Percentiles rank a stretch among this genome's conserved stretches.
These are phyloP conservation scores for Nephotettix cincticeps DNA, from an alignment of 1,140 invertebrate genomes.

Conservation along the genomic window DNA sequence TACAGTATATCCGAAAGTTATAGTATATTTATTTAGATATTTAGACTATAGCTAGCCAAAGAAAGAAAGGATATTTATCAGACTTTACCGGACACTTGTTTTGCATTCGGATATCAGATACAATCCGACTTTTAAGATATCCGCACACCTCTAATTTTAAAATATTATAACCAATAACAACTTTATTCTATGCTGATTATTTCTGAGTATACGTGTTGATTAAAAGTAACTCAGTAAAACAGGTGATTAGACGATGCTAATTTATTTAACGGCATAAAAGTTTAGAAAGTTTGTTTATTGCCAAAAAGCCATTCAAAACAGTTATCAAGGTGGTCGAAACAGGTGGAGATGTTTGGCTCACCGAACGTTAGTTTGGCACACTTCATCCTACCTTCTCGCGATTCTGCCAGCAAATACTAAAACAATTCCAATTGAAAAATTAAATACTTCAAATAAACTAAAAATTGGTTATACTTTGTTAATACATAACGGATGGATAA, in stretches of 20 bases:
- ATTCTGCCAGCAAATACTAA: neutral
- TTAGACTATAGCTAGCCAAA: too few relatives aligned
- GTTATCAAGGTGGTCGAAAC: neutral
- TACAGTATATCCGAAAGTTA: too few relatives aligned
- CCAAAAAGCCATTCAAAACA: neutral
- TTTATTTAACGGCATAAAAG: neutral
- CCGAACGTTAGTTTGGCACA: neutral
- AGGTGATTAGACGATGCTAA: neutral
- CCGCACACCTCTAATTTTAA: too few relatives aligned
- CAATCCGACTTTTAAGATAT: too few relatives aligned
- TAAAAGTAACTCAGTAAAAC: neutral
- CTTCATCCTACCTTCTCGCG: neutral
- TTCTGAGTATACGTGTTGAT: neutral
- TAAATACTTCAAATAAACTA: neutral
- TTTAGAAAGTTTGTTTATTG: neutral
- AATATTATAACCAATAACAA: neutral
- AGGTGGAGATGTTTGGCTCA: neutral
- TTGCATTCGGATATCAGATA: too few relatives aligned
- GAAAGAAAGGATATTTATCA: too few relatives aligned
- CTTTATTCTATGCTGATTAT: neutral
- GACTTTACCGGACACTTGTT: too few relatives aligned
- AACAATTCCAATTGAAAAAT: neutral
- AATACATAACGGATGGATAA: too few relatives aligned
- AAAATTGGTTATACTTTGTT: too few relatives aligned
- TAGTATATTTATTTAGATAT: too few relatives aligned